phyloP scores from a whole-genome alignment of 2,888 invertebrate species.

The Strigamia maritima region DNA sequence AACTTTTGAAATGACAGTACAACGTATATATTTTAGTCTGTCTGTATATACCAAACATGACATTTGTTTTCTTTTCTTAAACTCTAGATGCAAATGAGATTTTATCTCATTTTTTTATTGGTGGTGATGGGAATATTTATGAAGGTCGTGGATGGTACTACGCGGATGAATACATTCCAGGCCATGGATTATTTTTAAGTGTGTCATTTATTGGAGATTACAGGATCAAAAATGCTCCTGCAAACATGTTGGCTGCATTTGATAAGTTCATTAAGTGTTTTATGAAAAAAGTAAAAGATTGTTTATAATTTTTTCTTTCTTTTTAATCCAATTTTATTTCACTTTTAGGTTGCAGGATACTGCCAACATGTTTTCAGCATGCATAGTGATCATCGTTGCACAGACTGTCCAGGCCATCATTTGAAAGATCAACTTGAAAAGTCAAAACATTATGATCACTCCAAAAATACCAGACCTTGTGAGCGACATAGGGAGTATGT shows the following conservation, averaged over 20 bases:
- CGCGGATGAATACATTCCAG: neutral
- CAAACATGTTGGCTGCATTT: neutral
- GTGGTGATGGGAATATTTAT: neutral
- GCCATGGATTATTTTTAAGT: neutral
- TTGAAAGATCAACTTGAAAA: neutral
- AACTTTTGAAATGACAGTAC: neutral
- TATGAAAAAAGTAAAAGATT: neutral
- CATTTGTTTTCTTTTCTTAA: neutral
- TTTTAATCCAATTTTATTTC: neutral
- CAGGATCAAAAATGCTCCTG: neutral
- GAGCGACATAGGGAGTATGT: neutral
- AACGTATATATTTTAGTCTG: neutral
- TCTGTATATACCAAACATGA: too few relatives aligned
- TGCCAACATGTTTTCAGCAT: neutral
- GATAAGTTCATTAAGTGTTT: neutral
- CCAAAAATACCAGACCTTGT: neutral
- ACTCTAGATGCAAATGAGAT: neutral
- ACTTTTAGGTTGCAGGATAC: neutral
- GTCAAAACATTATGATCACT: neutral
- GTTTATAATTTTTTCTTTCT: neutral
- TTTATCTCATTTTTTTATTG: neutral
- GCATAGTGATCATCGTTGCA: neutral
- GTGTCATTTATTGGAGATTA: neutral
- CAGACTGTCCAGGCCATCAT: neutral
- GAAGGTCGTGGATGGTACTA: neutral